A percentile compares a stretch with the other conserved stretches of the same genome.
Evolutionary conservation across 2,113 vertebrate species (phyloP).

Genomic region (Lethenteron reissneri): DNA sequence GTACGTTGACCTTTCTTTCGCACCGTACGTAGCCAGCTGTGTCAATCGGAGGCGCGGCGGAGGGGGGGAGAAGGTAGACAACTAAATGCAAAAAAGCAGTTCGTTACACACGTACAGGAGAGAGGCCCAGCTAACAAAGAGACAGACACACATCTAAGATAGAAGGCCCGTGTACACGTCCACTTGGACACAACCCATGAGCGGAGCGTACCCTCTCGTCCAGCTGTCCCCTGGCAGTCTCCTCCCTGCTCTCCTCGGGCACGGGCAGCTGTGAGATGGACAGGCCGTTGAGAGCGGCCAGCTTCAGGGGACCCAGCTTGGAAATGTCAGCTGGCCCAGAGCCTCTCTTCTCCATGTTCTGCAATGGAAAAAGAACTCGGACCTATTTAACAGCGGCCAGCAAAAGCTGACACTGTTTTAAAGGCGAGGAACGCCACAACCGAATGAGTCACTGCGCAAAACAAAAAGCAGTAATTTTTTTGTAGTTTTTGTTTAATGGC

Average conservation of each 20-base stretch:
- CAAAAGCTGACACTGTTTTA: conserved; percentile 5
- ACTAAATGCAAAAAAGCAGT: background rate
- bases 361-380: conserved; percentile 3
- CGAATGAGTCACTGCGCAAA: too few species aligned
- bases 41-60: too few species aligned
- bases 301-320: conserved; percentile 66
- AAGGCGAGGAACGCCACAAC: too few species aligned
- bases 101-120: background rate
- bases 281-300: conserved; percentile 65
- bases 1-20: too few species aligned
- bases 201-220: conserved; percentile 48
- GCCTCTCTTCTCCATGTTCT: conserved; percentile 62
- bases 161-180: too few species aligned
- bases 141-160: too few species aligned
- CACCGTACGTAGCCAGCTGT: too few species aligned
- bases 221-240: conserved; percentile 43
- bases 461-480: too few species aligned
- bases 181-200: too few species aligned
- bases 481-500: too few species aligned
- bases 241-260: conserved; percentile 43
- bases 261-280: conserved; percentile 43
- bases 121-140: background rate
- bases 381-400: background rate
- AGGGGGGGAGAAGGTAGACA: background rate
- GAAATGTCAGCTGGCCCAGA: conserved; percentile 37